Base-by-base conservation (phyloP, 2,113 vertebrate genomes). In the Centropristis striata region DNA sequence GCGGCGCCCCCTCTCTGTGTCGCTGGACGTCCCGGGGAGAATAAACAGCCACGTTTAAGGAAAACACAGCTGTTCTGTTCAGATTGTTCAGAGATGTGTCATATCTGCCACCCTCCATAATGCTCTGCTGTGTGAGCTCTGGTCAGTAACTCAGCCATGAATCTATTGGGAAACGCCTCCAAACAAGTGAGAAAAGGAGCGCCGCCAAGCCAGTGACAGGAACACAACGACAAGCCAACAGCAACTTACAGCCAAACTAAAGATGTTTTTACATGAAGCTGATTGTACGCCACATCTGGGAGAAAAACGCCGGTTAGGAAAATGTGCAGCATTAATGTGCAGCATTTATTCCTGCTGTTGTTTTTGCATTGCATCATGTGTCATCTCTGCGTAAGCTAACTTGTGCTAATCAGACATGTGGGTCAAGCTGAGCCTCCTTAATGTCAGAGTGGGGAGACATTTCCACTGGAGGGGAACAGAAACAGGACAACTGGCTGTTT, bases 41-140 rank as follows among this genome's bases (percentile, higher is more conserved):
- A 73, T 94, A 93, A 95, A 95, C 94, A 95, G 93, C 93, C 87
- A 94, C 94, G 86, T 79, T 95, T 81, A 94, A 96, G 92, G 95
- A 97, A 96, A 98, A 97, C 97, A 98, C 96, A 98, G 97, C 97
- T 98, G 97, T 94, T 96, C 96, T 95, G 93, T 91, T 92, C 71
- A 94, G 91, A 95, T 96, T 96, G 95, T 96, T 96, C 96, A 89
- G 91, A 96, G 95, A 97, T 95, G 96, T 86, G 95, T 96, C 95
- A 90, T 92, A 93, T 96, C 95, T 94, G 95, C 93, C 94, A 95
- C 95, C 95, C 86, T 74, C 84, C 79, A 92, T 93, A 93, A 94
- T 76, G 78, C 74, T 84, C 63, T 69, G 87, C 87, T 90, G 86
- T 93, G 90, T 92, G 91, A 85, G 71, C 76, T 66, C n/a, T 63